Evolutionary conservation across 92 coral and sea anemone species (phyloP).

Genomic region (Porites divaricata): DNA sequence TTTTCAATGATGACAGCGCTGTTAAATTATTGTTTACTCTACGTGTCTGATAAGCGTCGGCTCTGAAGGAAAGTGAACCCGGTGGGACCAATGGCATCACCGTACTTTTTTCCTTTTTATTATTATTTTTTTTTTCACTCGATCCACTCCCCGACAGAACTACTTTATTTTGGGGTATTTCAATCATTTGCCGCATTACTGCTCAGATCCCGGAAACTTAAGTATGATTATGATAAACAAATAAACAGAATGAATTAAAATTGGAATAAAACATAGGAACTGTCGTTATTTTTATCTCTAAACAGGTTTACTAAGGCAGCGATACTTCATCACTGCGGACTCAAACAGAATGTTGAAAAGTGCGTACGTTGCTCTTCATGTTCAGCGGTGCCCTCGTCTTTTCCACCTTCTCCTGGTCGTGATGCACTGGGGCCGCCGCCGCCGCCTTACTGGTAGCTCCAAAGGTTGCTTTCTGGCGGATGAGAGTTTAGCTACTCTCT

Average conservation of each 20-base stretch:
- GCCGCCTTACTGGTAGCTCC: conserved; percentile 56
- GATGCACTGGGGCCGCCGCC: conserved; percentile 85
- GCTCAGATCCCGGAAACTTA: too few relatives aligned
- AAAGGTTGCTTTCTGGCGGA: conserved; percentile 56
- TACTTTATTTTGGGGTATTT: too few relatives aligned
- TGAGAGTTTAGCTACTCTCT: conserved; percentile 70
- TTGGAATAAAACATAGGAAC: background rate
- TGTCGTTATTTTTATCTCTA: too few relatives aligned
- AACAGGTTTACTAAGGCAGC: conserved; percentile 23
- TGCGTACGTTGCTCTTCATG: conserved; percentile 64
- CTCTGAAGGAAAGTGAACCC: too few relatives aligned
- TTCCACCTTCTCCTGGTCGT: conserved; percentile 68
- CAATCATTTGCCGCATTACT: too few relatives aligned
- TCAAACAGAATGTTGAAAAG: conserved; percentile 54
- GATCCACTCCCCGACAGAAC: too few relatives aligned
- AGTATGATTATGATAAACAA: too few relatives aligned
- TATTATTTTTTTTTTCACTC: too few relatives aligned
- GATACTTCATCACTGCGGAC: conserved; percentile 62
- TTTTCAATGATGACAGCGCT: background rate
- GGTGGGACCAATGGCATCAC: too few relatives aligned
- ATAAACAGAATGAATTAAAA: background rate
- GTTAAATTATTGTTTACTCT: too few relatives aligned
- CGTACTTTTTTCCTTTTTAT: too few relatives aligned
- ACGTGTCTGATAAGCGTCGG: too few relatives aligned
- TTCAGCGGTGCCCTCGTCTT: conserved; percentile 83